These are phyloP conservation scores for Molothrus ater DNA, from an alignment of 2,797 vertebrate species.

Conservation along the genomic window DNA sequence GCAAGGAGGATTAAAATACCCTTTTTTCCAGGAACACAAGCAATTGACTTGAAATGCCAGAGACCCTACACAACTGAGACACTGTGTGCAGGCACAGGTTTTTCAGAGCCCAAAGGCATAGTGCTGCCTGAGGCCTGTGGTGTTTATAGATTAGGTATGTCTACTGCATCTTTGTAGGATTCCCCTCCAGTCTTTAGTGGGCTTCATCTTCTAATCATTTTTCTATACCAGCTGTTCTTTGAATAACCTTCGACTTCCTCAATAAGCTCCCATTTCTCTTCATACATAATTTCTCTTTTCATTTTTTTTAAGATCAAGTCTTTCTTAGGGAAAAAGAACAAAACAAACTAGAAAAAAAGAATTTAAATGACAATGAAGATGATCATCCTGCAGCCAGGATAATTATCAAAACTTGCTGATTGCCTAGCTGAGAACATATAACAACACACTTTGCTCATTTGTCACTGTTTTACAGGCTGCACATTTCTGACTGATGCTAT, in stretches of 20 bases:
- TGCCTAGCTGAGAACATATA: not conserved
- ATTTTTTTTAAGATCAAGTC: not conserved
- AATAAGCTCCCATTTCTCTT: constrained; percentile 40
- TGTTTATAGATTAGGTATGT: not conserved
- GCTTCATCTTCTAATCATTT: constrained; percentile 62
- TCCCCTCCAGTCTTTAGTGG: constrained; percentile 68
- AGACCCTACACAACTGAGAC: not conserved
- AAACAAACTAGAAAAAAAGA: not conserved
- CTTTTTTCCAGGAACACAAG: not conserved
- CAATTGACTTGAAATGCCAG: not conserved
- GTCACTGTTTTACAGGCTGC: not conserved
- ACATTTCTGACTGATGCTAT: constrained; percentile 23
- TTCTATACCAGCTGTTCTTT: constrained; percentile 55
- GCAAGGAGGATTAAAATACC: not conserved
- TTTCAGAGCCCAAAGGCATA: constrained; percentile 14
- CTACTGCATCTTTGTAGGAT: constrained; percentile 43
- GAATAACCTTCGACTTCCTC: constrained; percentile 50
- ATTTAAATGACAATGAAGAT: constrained; percentile 42
- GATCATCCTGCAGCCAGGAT: constrained; percentile 7
- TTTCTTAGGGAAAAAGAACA: constrained; percentile 22
- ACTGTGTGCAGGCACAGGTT: not conserved
- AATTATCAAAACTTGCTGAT: constrained; percentile 36
- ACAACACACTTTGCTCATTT: not conserved
- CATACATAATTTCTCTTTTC: not conserved
- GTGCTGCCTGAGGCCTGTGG: not conserved